phyloP scores from a whole-genome alignment of 2,888 invertebrate species.

The Cephus nigrinus region DNA sequence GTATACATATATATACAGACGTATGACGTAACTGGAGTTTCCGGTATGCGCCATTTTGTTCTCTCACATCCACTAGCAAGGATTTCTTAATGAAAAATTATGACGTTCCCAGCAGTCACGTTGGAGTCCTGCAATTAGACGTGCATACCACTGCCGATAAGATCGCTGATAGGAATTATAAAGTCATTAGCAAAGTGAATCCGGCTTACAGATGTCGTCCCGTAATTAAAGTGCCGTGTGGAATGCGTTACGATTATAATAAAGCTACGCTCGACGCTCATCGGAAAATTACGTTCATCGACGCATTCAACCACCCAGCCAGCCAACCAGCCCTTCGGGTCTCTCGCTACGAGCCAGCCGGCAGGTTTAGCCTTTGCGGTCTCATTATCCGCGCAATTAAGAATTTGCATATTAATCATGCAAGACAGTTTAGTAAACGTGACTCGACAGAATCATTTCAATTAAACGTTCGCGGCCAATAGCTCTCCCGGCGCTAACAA shows the following conservation, averaged over 20 bases:
- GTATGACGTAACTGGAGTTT: not conserved
- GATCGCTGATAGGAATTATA: constrained; percentile 44
- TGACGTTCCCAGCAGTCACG: constrained; percentile 20
- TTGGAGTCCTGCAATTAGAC: constrained; percentile 36
- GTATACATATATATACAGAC: not conserved
- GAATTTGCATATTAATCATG: constrained; percentile 48
- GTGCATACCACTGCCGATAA: constrained; percentile 28
- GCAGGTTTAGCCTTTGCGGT: constrained; percentile 18
- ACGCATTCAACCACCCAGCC: not conserved
- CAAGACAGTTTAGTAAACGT: constrained; percentile 31
- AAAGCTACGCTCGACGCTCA: constrained; percentile 20
- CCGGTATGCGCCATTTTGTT: not conserved
- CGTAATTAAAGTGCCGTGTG: constrained; percentile 37
- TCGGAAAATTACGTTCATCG: not conserved
- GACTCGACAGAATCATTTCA: constrained; percentile 46
- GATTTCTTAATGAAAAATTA: constrained; percentile 26
- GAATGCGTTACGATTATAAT: constrained; percentile 25
- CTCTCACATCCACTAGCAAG: not conserved
- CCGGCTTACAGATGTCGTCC: constrained; percentile 35
- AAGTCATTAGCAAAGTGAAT: constrained; percentile 33
- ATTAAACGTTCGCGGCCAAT: constrained; percentile 31
- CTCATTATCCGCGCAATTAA: constrained; percentile 50
- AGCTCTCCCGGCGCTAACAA: not conserved
- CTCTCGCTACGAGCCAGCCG: not conserved
- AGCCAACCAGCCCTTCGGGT: constrained; percentile 3